Evolutionary conservation across 2,797 vertebrate genomes (phyloP).

Genomic region (Gambusia yucatana): DNA sequence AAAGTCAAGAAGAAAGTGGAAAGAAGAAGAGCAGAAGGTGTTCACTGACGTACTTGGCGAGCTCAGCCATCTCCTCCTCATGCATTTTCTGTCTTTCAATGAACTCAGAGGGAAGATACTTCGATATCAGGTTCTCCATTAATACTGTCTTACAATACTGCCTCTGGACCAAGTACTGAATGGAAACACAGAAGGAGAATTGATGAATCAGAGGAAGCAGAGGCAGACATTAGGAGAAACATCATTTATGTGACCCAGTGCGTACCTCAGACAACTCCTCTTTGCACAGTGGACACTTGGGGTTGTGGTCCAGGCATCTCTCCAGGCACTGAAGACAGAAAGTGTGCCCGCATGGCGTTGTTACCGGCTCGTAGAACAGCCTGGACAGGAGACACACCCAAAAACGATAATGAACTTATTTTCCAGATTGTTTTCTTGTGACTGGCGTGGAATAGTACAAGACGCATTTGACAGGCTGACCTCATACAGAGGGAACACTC

Average conservation of each 20-base stretch:
- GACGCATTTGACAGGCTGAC: slow-evolving; percentile 30
- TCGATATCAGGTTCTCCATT: slow-evolving; percentile 88
- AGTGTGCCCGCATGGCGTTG: slow-evolving; percentile 91
- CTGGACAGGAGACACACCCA: slow-evolving; percentile 41
- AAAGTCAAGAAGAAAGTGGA: neutral
- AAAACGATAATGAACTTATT: neutral
- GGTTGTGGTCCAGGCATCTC: slow-evolving; percentile 91
- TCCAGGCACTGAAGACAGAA: slow-evolving; percentile 96
- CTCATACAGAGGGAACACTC: slow-evolving; percentile 93
- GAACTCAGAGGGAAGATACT: slow-evolving; percentile 87
- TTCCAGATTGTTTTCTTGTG: neutral
- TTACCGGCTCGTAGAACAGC: slow-evolving; percentile 87
- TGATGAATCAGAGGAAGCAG: no score
- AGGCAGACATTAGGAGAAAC: neutral
- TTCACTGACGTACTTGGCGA: slow-evolving; percentile 68
- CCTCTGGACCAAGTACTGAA: slow-evolving; percentile 89
- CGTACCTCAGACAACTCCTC: slow-evolving; percentile 89
- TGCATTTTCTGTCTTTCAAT: slow-evolving; percentile 88
- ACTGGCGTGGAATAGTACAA: neutral
- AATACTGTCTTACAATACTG: slow-evolving; percentile 87
- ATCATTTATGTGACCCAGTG: no score
- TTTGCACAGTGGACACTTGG: slow-evolving; percentile 92
- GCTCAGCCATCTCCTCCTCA: slow-evolving; percentile 85
- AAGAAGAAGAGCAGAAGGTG: neutral
- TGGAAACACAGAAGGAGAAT: slow-evolving; percentile 14